A percentile compares a stretch with the other conserved stretches of the same genome.
Conservation (phyloP, 1,140 invertebrate species). For the Lepidostoma basale region DNA sequence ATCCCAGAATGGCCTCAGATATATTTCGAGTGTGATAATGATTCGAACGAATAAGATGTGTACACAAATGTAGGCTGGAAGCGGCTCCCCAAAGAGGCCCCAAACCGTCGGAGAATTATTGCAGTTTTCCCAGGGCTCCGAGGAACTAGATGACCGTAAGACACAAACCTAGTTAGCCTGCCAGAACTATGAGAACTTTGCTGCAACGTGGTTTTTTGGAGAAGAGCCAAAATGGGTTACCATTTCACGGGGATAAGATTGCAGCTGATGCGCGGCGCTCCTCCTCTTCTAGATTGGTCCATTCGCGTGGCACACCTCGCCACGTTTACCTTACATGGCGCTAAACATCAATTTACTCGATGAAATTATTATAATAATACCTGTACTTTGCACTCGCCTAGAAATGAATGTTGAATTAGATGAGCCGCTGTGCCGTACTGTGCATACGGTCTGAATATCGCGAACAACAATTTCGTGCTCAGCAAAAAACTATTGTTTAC, state of each 20-base stretch:
- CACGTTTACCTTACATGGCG: too few relatives aligned
- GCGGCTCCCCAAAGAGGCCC: conserved; percentile 2
- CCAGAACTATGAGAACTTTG: conserved; percentile 29
- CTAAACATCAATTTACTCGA: too few relatives aligned
- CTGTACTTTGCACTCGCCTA: too few relatives aligned
- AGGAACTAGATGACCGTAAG: conserved; percentile 32
- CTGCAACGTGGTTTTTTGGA: conserved; percentile 12
- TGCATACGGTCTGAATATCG: too few relatives aligned
- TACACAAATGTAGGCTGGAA: conserved; percentile 5
- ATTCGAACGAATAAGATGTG: not conserved
- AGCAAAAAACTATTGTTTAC: too few relatives aligned
- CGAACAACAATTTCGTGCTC: too few relatives aligned
- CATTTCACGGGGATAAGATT: too few relatives aligned
- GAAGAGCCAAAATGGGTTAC: conserved; percentile 4
- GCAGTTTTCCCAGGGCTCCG: conserved; percentile 34
- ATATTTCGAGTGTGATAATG: conserved; percentile 4
- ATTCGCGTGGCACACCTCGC: not conserved
- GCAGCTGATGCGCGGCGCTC: too few relatives aligned
- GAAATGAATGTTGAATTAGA: too few relatives aligned
- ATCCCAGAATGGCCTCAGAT: conserved; percentile 20
- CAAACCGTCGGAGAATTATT: conserved; percentile 11
- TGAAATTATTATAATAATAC: too few relatives aligned
- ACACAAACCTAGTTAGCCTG: conserved; percentile 36
- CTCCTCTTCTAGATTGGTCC: not conserved
- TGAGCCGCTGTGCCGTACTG: too few relatives aligned